Evolutionary conservation across 1,140 invertebrate species (phyloP), one percentile per base, ranked within the genome.

Genomic region (Ostrea denselamellosa): DNA sequence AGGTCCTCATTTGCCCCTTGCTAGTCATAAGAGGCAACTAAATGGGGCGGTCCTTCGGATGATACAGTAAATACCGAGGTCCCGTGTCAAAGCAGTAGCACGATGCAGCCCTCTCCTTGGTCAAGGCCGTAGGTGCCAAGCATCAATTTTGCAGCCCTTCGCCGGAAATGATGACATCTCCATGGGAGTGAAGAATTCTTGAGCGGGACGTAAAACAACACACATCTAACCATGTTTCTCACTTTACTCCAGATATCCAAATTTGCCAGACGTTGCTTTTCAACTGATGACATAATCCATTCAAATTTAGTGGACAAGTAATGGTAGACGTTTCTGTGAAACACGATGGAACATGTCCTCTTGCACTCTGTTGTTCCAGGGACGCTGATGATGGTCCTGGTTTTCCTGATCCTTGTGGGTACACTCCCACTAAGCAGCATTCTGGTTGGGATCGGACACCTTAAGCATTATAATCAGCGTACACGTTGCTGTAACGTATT

Each of bases 341-440:
- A 88, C n/a, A 88, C 87, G 2, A 19, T 62, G 28, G 87, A 88
- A 52, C 87, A 88, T 65, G 85, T 88, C 25, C 19, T 85, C 19
- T 34, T 85, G 8, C 87, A 88, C 51, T 19, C 56, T 22, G 56
- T 85, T 14, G 84, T 34, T 14, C 25, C 56, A 14, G 22, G 85
- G 5, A 81, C 65, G 9, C 19, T 88, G 14, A 34, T 25, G 22
- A 81, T 71, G 12, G 44, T 81, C 34, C 22, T 85, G 53, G 51
- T 44, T 54, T 82, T 88, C 4, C 87, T 84, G 0, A 53, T 85
- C 19, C 68, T 88, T 12, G 62, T 58, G 9, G n/a, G 34, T 12
- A 25, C 82, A 12, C 85, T 88, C 84, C n/a, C 85, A 0, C 52
- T 88, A 84, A 77, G 44, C 85, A 4, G 34, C 82, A 8, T 88